Conservation (phyloP, 2,888 invertebrate genomes). For the Palloptera scutellata region DNA sequence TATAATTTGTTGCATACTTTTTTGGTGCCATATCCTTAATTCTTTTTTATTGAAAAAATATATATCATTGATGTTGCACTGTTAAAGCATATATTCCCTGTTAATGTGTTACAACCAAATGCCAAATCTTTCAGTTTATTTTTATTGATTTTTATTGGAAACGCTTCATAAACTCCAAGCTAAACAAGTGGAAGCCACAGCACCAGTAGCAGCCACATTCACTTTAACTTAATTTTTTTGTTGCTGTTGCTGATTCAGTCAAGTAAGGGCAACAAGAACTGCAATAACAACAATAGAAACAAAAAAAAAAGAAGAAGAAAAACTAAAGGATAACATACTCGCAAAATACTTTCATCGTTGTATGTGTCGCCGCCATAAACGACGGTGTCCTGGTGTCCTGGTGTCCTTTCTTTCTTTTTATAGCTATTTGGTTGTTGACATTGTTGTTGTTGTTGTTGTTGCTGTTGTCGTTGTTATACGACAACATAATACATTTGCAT, state of each 20-base stretch:
- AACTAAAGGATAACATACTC: neutral
- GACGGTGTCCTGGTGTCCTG: neutral
- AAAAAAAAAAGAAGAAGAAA: neutral
- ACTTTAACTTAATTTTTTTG: neutral
- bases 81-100: neutral
- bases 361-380: no score
- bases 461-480: neutral
- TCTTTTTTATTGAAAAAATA: no score
- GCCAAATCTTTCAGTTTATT: neutral
- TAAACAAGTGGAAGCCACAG: no score
- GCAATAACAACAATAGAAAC: conserved; percentile 1
- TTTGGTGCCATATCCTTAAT: neutral
- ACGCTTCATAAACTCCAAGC: conserved; percentile 7
- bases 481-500: conserved; percentile 45
- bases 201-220: neutral
- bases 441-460: conserved; percentile 18
- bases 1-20: neutral
- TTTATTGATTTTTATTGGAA: conserved; percentile 14
- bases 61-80: no score
- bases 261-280: neutral
- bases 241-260: neutral
- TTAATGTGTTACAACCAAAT: neutral
- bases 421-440: conserved; percentile 12
- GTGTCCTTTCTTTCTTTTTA: neutral
- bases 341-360: no score